Base-by-base conservation (phyloP, 2,113 vertebrate species). In the Actenoides lindsayi region DNA sequence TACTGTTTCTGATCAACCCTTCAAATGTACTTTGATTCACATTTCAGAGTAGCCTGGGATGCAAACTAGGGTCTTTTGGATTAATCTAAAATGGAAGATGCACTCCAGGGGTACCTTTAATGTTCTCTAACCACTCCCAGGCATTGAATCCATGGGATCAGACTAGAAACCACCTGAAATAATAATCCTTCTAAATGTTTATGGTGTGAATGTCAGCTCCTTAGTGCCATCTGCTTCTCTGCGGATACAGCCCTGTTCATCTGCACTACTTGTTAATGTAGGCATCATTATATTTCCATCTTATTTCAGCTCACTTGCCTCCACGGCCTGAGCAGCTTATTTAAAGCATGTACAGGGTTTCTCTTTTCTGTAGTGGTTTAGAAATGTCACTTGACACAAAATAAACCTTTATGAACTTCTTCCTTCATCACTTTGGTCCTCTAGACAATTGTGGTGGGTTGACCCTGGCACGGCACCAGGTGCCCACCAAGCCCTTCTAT, bases 181-280 rank as follows among this genome's bases (percentile, higher is more conserved):
- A 84, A 89, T 81, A 96, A 96, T 84, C 77, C 44, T 74, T 86
- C 64, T 75, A 78, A 93, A 63, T 51, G 39, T 10, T 82, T 75
- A 30, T 33, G n/a, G 46, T 84, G 74, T 87, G 74, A 84, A 71
- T 51, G 62, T 82, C 73, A 89, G 37, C 42, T 87, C 77, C 81
- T 75, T 56, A 39, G 24, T 93, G 74, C 74, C 83, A 92, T 77
- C 79, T 88, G 48, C 70, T 96, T 94, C 88, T 78, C 64, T 84
- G 56, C 42, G 91, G 77, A 75, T 21, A 53, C 14, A 59, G 19
- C 54, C 37, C 23, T 71, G 10, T 54, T 91, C 68, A 74, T 63
- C 50, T 30, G 19, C 17, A 12, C 11, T 78, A 35, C 64, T 78
- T 87, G 46, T 51, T 91, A 95, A 89, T 69, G 46, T 42, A 84